Evolutionary conservation across 2,888 invertebrate species (phyloP).

Genomic region (Agrypnus murinus): DNA sequence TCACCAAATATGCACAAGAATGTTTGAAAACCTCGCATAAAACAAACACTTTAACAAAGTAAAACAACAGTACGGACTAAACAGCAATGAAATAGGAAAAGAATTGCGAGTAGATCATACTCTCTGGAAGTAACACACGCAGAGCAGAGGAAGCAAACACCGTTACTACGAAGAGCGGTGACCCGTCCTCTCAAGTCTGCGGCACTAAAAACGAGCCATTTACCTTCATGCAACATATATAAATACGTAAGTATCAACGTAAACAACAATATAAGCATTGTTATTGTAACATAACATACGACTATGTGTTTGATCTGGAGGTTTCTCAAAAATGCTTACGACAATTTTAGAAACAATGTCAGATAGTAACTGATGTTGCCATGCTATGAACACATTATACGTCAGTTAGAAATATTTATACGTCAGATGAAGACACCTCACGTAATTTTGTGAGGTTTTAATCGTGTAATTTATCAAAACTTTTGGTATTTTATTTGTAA

Average conservation of each 20-base stretch:
- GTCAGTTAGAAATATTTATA: no score
- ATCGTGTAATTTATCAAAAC: no score
- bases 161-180: slow-evolving; percentile 64
- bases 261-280: slow-evolving; percentile 29
- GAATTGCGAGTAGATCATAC: slow-evolving; percentile 39
- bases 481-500: no score
- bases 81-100: slow-evolving; percentile 33
- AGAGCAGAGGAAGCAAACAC: slow-evolving; percentile 56
- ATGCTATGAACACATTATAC: no score
- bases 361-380: no score
- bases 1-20: neutral
- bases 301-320: no score
- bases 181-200: slow-evolving; percentile 57
- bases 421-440: no score
- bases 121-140: slow-evolving; percentile 26
- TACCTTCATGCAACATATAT: slow-evolving; percentile 36
- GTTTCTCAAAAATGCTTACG: no score
- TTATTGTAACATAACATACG: no score
- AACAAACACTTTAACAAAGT: slow-evolving; percentile 28
- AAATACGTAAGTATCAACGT: slow-evolving; percentile 22
- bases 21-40: neutral
- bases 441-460: no score
- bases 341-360: no score
- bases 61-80: slow-evolving; percentile 14
- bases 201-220: slow-evolving; percentile 26